These are phyloP conservation scores for Philotrypesis tridentata DNA, from an alignment of 1,140 invertebrate species.

Conservation along the genomic window DNA sequence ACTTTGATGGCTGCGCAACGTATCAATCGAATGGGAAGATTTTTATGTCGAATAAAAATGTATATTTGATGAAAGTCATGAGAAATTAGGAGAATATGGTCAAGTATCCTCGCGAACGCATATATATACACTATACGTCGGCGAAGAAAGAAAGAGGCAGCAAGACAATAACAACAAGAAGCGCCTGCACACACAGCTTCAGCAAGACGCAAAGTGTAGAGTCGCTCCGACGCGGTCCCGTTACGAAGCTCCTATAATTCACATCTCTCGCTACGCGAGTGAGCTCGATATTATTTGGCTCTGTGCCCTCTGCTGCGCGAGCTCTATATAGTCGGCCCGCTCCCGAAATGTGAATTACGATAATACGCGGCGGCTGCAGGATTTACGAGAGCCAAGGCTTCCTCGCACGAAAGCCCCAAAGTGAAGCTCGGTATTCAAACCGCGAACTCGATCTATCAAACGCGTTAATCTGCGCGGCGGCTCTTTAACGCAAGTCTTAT, in stretches of 20 bases:
- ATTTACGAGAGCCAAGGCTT: conserved; percentile 38
- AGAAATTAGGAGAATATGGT: too few species aligned
- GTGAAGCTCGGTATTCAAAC: conserved; percentile 16
- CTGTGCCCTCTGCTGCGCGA: neutral
- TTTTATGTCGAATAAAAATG: too few species aligned
- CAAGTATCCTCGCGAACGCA: too few species aligned
- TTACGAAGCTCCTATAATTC: conserved; percentile 34
- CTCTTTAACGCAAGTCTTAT: too few species aligned
- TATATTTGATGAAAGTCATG: too few species aligned
- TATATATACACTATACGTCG: too few species aligned
- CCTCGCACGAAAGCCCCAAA: conserved; percentile 24
- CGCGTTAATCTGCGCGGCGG: neutral
- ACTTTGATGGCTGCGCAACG: too few species aligned
- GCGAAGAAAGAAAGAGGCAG: neutral
- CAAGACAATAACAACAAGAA: conserved; percentile 28
- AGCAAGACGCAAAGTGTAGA: neutral
- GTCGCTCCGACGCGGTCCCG: conserved; percentile 11
- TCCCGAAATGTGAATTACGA: conserved; percentile 40
- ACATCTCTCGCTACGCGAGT: neutral
- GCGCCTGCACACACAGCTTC: neutral
- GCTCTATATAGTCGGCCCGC: neutral
- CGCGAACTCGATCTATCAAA: conserved; percentile 35
- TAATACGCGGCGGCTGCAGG: conserved; percentile 27
- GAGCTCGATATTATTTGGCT: conserved; percentile 41
- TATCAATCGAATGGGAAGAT: too few species aligned